Evolutionary conservation across 2,888 invertebrate species (phyloP).

Genomic region (Himalopsyche tibetana): DNA sequence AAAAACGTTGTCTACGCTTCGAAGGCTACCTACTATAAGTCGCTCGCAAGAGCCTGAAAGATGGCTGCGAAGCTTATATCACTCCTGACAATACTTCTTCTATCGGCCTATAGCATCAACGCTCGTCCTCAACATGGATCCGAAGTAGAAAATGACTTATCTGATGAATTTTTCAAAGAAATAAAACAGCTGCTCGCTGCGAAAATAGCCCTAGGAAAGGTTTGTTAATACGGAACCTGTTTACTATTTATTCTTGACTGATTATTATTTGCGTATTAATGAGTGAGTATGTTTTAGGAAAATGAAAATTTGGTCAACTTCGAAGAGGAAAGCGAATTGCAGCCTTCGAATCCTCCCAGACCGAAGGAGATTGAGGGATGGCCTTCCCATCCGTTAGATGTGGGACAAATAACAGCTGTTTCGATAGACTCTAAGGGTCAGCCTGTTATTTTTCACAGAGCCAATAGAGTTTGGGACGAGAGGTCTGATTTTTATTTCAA

Average conservation of each 20-base stretch:
- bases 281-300: conserved; percentile 53
- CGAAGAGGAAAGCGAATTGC: conserved; percentile 55
- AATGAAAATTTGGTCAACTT: conserved; percentile 53
- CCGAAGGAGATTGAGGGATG: conserved; percentile 82
- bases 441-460: conserved; percentile 91
- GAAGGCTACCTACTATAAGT: conserved; percentile 5
- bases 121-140: conserved; percentile 52
- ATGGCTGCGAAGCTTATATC: conserved; percentile 57
- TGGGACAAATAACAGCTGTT: conserved; percentile 93
- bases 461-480: conserved; percentile 86
- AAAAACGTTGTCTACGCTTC: conserved; percentile 44
- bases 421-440: conserved; percentile 87
- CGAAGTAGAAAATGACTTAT: conserved; percentile 47
- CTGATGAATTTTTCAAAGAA: conserved; percentile 75
- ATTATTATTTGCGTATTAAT: not conserved
- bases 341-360: conserved; percentile 68
- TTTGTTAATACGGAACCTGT: conserved; percentile 58
- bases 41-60: conserved; percentile 45
- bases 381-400: conserved; percentile 78
- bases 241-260: not conserved
- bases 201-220: conserved; percentile 70
- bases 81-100: conserved; percentile 36
- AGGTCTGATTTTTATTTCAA: conserved; percentile 72
- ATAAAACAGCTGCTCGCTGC: conserved; percentile 75
- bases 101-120: conserved; percentile 12